phyloP scores from a whole-genome alignment of 2,797 vertebrate species.

The Fratercula arctica region DNA sequence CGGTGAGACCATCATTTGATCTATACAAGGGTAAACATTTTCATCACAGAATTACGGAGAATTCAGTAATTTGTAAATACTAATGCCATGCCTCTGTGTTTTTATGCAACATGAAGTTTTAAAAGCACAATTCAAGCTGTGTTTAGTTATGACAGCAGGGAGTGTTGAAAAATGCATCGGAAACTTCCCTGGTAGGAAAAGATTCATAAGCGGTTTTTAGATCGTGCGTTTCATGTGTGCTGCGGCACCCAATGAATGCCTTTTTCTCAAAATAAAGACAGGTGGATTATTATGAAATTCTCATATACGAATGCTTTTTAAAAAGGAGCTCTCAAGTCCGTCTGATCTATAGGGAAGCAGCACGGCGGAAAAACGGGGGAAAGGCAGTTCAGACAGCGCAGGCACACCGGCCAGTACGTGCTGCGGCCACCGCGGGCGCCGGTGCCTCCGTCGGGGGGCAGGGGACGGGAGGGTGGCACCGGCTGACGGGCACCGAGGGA shows the following conservation, averaged over 20 bases:
- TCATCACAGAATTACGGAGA: background rate
- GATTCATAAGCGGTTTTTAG: background rate
- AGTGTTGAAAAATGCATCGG: background rate
- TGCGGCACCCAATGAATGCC: background rate
- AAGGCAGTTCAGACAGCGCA: accelerated
- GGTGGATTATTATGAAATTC: background rate
- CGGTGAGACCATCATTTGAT: background rate
- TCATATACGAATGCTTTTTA: background rate
- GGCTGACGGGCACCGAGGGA: background rate
- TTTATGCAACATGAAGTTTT: background rate
- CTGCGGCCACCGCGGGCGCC: accelerated
- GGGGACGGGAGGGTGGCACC: background rate
- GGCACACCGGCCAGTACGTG: accelerated
- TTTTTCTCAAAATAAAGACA: background rate
- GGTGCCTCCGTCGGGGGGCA: too few species aligned
- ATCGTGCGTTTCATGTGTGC: background rate
- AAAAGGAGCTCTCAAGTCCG: background rate
- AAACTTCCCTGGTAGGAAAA: background rate
- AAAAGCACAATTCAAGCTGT: background rate
- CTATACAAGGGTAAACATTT: background rate
- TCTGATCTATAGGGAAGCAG: background rate
- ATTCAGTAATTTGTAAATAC: background rate
- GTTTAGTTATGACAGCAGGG: background rate
- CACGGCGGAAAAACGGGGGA: background rate
- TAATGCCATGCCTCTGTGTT: background rate